Base-by-base conservation (phyloP, 2,113 vertebrate genomes). In the Pipra filicauda region DNA sequence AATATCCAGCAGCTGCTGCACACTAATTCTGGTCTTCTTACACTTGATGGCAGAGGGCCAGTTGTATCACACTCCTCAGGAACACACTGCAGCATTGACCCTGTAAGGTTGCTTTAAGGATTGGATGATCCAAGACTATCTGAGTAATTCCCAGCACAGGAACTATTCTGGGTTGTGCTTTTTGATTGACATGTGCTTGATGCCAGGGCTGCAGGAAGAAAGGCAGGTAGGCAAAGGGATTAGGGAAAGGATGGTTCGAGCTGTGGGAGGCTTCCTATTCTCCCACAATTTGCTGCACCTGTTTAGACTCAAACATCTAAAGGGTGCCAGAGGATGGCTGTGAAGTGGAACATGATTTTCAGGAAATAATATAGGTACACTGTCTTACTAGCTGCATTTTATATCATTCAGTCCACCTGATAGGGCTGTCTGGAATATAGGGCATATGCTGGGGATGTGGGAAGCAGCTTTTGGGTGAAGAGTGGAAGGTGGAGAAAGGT, bases 201-300 rank as follows among this genome's bases (percentile, higher is more conserved):
- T 66, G 74, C 49, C 73, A 61, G 28, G 24, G 44, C 24, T 55
- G n/a, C 24, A 55, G 44, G 11, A 46, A 54, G 15, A 23, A 4
- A 49, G 8, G n/a, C 24, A 71, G 19, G 1, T 2, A 61, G 10
- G 23, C 16, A 83, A 67, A 75, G 35, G 19, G 18, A 75, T 11
- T 4, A 21, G 15, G 37, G 33, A 23, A 46, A 66, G 33, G 13
- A 30, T 72, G 35, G 16, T 39, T 69, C 30, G 26, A 88, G n/a
- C 41, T 0, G 0, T 12, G 44, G 61, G 20, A 84, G 8, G 23
- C 24, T 58, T 30, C 46, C 31, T 35, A 12, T n/a, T 39, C 48
- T 75, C 5, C 51, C 15, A 16, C 26, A 52, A 0, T 67, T 54
- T 79, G 8, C 52, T 72, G 75, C 15, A 17, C 12, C 9, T 39